phyloP scores from a whole-genome alignment of 2,888 invertebrate species.

The Thymelicus lineola region DNA sequence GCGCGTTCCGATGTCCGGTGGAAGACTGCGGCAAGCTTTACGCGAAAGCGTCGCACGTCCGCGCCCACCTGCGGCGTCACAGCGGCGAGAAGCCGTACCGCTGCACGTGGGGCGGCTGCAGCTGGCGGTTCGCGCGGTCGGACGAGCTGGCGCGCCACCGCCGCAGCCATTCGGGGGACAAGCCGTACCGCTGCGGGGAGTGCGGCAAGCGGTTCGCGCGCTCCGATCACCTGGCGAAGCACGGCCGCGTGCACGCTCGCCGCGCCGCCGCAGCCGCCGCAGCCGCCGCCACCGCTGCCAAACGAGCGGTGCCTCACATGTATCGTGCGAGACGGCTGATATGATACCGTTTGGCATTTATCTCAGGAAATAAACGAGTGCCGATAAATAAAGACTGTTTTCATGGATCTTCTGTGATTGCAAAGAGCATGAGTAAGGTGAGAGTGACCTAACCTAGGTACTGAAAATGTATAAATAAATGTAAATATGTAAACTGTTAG shows the following conservation, averaged over 20 bases:
- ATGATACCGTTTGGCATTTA: slow-evolving; percentile 4
- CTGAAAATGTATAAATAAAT: slow-evolving; percentile 2
- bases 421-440: too few relatives aligned
- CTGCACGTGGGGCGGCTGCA: slow-evolving; percentile 92
- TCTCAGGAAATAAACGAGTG: too few relatives aligned
- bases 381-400: too few relatives aligned
- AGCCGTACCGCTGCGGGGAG: slow-evolving; percentile 95
- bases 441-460: background rate
- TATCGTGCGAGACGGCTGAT: slow-evolving; percentile 47
- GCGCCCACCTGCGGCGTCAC: slow-evolving; percentile 94
- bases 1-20: slow-evolving; percentile 89
- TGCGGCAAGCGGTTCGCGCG: slow-evolving; percentile 96
- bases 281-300: slow-evolving; percentile 55
- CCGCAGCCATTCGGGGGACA: slow-evolving; percentile 97
- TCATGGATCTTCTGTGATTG: too few relatives aligned
- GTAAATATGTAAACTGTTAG: background rate
- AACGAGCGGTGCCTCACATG: slow-evolving; percentile 48
- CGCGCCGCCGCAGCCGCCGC: slow-evolving; percentile 73
- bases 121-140: slow-evolving; percentile 97
- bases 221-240: slow-evolving; percentile 97
- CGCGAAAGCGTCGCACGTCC: slow-evolving; percentile 95
- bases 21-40: slow-evolving; percentile 92
- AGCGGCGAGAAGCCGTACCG: slow-evolving; percentile 92
- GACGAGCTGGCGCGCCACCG: slow-evolving; percentile 97
- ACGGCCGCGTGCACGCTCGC: slow-evolving; percentile 93